Base-by-base conservation (phyloP, 2,113 vertebrate species). In the Isichthys henryi region DNA sequence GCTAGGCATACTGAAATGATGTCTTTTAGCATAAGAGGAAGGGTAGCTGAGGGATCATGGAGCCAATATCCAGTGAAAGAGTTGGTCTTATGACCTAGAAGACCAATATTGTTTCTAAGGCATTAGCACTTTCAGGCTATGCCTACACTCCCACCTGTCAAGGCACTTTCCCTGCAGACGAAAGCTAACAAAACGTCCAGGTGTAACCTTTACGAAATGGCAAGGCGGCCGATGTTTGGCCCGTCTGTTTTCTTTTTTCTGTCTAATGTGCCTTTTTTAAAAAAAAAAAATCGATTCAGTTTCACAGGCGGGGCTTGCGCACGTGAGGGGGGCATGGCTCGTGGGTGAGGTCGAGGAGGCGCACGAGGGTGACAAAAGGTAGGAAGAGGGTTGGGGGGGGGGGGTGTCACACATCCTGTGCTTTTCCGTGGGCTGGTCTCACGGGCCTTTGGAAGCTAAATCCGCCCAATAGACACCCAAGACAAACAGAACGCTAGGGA, bases 1-100 rank as follows among this genome's bases (percentile, higher is more conserved):
- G 91, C 94, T 95, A 94, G 93, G 93, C 95, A 95, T 93, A 94
- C 70, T 90, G 94, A 95, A 94, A 96, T 92, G 89, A 94, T 95
- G 94, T 96, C 94, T 93, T 94, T 94, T 94, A 90, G 93, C 91
- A 94, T 93, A 93, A 93, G 89, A 89, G 89, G 83, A 91, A 84
- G 89, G 88, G 90, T 91, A 89, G 92, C 90, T 91, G 91, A 89
- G 88, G 86, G 70, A 88, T 46, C 87, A 89, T 87, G 21, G 27
- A 23, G 85, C 88, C 86, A 49, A 86, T 52, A 82, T 88, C 92
- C 90, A 46, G 74, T 88, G 88, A 90, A 86, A 91, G 19, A 27
- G 66, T 77, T 13, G 31, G 35, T 43, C 45, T 85, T 91, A 93
- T 90, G 89, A 49, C 62, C 87, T 91, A 91, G 91, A 89, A 90